A percentile compares a stretch with the other conserved stretches of the same genome.
These are phyloP conservation scores for Bombus superbus DNA, from an alignment of 1,140 invertebrate species.

Conservation along the genomic window DNA sequence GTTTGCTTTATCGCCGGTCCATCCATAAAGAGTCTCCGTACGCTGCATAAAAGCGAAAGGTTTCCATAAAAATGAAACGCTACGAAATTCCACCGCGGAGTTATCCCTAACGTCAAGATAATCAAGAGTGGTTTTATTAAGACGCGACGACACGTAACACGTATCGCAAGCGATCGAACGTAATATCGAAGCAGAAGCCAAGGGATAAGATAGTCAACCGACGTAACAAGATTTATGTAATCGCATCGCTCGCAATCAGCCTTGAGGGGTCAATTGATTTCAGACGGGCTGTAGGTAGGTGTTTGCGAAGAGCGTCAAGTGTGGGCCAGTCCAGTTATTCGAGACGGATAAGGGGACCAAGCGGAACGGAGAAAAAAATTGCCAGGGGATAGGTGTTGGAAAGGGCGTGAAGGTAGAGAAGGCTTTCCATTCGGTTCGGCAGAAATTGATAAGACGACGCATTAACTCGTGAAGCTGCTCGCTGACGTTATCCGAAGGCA, in stretches of 20 bases:
- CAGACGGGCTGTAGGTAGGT: conserved; percentile 45
- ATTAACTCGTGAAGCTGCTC: conserved; percentile 56
- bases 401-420: conserved; percentile 28
- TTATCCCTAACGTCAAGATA: background rate
- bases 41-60: background rate
- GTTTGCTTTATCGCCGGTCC: no score
- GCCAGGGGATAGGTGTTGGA: conserved; percentile 22
- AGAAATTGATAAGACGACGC: conserved; percentile 68
- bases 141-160: background rate
- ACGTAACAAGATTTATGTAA: background rate
- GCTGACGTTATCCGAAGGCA: conserved; percentile 59
- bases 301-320: conserved; percentile 62
- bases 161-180: background rate
- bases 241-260: background rate
- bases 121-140: background rate
- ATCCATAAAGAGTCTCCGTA: no score
- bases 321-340: conserved; percentile 73
- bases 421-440: conserved; percentile 35
- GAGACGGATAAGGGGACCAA: conserved; percentile 62
- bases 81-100: background rate
- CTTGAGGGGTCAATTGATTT: background rate
- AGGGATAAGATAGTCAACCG: background rate
- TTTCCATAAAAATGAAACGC: background rate
- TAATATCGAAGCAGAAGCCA: background rate
- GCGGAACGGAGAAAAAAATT: conserved; percentile 22